Base-by-base conservation (phyloP, 2,888 invertebrate species). In the Ommatoiulus sabulosus region DNA sequence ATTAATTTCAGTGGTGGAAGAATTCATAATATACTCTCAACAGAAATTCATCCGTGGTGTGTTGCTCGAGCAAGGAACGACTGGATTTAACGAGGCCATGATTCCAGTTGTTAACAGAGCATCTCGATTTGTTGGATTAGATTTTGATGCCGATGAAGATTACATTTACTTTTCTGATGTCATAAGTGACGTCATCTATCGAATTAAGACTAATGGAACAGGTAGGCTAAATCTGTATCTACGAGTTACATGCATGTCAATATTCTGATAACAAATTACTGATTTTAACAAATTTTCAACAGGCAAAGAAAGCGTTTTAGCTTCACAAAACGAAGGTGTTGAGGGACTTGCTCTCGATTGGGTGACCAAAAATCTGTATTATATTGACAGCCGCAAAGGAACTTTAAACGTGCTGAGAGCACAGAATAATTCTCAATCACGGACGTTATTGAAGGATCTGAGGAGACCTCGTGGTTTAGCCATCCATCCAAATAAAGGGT, bases 81-180 rank as follows among this genome's bases (percentile, higher is more conserved):
- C 97, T 92, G 97, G 97, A 0, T 97, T 98, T 92, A 97, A 96
- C 91, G 99, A 99, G 92, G 99, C 99, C 7, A 98, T 99, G 89
- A 93, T 97, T 52, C 99, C 99, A 0, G 97, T 99, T 0, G 97
- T 98, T 0, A 97, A 98, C 0, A 94, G 97, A 88, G 94, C 98
- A 52, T 98, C 98, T 0, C 94, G 98, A 91, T 98, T 98, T 92
- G 98, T 99, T 0, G 99, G 98, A 0, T 93, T 99, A 63, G 99
- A 99, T 92, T 99, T 97, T 92, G 98, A 99, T 92, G 96, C 97
- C 0, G 94, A 96, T 87, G 96, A 97, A 91, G 95, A 97, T 91
- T 96, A 97, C 91, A 97, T 99, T 90, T 99, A 99, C 93, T 99
- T 98, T 93, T 99, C 99, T 0, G 99, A 99, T 92, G 98, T 99